A percentile compares a stretch with the other conserved stretches of the same genome.
phyloP scores from a whole-genome alignment of 2,888 invertebrate species.

The Drosophila borborema region DNA sequence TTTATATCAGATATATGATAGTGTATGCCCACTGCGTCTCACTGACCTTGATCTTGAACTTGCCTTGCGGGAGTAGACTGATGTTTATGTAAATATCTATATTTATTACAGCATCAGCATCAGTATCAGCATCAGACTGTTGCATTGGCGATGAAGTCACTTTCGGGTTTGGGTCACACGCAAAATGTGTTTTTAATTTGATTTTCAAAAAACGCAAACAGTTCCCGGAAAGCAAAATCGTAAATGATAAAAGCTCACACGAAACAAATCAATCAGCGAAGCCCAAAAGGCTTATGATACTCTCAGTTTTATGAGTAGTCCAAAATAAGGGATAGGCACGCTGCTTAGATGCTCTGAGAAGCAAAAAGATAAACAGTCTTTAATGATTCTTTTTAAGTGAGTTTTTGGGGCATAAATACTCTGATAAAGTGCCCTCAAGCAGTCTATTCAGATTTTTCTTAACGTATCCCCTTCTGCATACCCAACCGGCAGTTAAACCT shows the following conservation, averaged over 20 bases:
- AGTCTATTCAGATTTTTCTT: background rate
- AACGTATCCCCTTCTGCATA: background rate
- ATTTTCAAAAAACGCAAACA: conserved; percentile 48
- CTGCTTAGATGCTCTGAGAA: background rate
- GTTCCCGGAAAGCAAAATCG: conserved; percentile 49
- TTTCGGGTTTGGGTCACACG: conserved; percentile 6
- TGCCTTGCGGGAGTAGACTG: conserved; percentile 40
- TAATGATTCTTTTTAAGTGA: background rate
- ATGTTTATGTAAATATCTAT: background rate
- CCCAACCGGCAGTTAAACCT: background rate
- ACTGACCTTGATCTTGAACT: conserved; percentile 76
- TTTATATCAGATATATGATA: conserved; percentile 19
- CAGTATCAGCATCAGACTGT: conserved; percentile 47
- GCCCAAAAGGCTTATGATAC: conserved; percentile 31
- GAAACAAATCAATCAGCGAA: conserved; percentile 64
- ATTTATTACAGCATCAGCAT: conserved; percentile 56
- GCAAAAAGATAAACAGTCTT: background rate
- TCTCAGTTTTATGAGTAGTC: conserved; percentile 22
- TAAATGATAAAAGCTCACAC: conserved; percentile 54
- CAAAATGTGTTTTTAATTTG: conserved; percentile 70
- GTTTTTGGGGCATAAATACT: too few species aligned
- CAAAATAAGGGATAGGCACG: background rate
- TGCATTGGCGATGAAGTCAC: conserved; percentile 51
- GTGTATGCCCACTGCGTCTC: conserved; percentile 1
- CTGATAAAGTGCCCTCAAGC: too few species aligned